Evolutionary conservation across 2,113 vertebrate species (phyloP).

Genomic region (Ptilorrhoa leucosticta): DNA sequence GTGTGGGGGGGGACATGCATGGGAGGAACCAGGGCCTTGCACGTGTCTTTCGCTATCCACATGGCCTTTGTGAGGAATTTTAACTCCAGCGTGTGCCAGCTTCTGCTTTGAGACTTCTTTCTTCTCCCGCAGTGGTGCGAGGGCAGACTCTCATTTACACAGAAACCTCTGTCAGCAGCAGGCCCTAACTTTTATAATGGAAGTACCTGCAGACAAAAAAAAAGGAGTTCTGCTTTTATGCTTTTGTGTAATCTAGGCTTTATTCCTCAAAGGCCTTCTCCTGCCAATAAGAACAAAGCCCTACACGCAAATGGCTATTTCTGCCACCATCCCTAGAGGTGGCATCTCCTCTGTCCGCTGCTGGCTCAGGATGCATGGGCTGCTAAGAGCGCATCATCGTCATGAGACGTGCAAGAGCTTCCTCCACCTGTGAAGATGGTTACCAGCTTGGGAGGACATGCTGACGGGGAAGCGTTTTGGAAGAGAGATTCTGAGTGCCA

Average conservation of each 20-base stretch:
- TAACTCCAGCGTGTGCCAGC: rapidly evolving
- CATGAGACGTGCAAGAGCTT: rapidly evolving
- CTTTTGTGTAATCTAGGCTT: constrained; percentile 8
- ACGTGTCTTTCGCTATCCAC: background rate
- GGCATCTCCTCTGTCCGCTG: background rate
- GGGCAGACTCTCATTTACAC: background rate
- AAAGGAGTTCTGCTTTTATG: background rate
- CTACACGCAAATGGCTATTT: background rate
- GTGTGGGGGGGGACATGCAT: rapidly evolving
- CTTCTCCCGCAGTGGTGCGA: rapidly evolving
- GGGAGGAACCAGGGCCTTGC: background rate
- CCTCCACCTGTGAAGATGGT: background rate
- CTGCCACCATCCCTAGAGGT: background rate
- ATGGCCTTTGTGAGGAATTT: background rate
- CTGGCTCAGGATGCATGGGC: background rate
- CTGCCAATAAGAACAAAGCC: background rate
- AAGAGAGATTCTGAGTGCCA: background rate
- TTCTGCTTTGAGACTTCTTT: background rate
- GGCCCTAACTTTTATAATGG: background rate
- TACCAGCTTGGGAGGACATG: background rate
- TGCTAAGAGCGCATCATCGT: background rate
- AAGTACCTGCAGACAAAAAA: background rate
- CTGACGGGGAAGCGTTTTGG: background rate
- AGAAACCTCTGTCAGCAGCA: background rate
- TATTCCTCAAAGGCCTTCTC: constrained; percentile 19